Evolutionary conservation across 2,888 invertebrate species (phyloP), one percentile per base, ranked within the genome.

Genomic region (Serrognathus titanus): DNA sequence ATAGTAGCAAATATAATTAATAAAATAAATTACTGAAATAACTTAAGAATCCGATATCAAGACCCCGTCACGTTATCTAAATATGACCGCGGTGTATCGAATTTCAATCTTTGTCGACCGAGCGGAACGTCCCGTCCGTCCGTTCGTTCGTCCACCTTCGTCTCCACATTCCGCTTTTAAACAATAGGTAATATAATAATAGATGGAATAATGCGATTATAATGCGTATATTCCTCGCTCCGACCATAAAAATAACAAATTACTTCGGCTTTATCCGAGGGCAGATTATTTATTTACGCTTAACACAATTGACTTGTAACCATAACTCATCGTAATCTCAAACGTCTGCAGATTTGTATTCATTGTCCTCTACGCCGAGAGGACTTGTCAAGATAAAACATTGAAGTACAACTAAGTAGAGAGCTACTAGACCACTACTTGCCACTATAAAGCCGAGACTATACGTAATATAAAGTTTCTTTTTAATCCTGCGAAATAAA

Each of bases 151-250:
- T 50, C 49, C 55, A 31, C 39, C 53, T 53, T 53, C 53, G 48
- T 48, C 48, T 53, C 53, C 10, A 39, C 47, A 31, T 35, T 24
- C 39, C 47, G 48, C 48, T 53, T 47, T 53, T 50, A 38, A 49
- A 55, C 55, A 55, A 55, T 55, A 24, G 55, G 55, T 46, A 55
- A 55, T 55, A 55, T 55, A 55, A 48, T 55, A 36, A 49, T 55
- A 55, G 55, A 55, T 55, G 49, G 49, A 49, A 55, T 45, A 38
- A 49, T 50, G 41, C 43, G 55, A 55, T 55, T 55, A 55, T 50
- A 55, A 55, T 11, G 43, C 43, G 20, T 20, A 16, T 20, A 20
- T 20, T 43, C 16, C 20, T 35, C 13, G 31, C 40, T 53, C 35
- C 45, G 16, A 49, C 50, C 43, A 39, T 43, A 50, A 48, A 37